Base-by-base conservation (phyloP, 2,797 vertebrate genomes). In the Phyllotis vaccarum region DNA sequence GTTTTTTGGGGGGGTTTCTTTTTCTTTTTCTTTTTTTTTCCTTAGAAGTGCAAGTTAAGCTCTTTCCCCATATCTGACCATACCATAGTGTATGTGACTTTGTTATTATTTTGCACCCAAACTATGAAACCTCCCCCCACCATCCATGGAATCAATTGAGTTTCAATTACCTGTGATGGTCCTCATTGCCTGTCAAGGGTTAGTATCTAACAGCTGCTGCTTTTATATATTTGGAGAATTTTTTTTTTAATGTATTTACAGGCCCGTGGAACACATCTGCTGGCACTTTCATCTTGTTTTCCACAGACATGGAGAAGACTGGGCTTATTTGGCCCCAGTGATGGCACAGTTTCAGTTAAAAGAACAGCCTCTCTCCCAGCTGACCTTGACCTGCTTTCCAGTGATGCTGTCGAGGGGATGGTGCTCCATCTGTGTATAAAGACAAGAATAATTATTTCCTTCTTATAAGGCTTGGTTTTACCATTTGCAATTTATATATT, bases 401-500 rank as follows among this genome's bases (percentile, higher is more conserved):
- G 40, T 3, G 27, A 60, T 31, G 17, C n/a, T 46, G 8, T 24
- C n/a, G 43, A 40, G 56, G 9, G 49, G 60, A 54, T 76, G 49
- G 34, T 76, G 17, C 46, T 70, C 17, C 3, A 24, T 4, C 5
- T 70, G 22, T 19, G 6, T 27, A 17, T 62, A 60, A 94, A 81
- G 91, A 64, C 29, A 74, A 27, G 76, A 56, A 88, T 2, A 29
- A 58, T 17, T 88, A 96, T 40, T 88, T 8, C 17, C 66, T 54
- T 6, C 21, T 74, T 49, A 19, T 9, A 21, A 87, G 52, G 31
- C 29, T 86, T 37, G 54, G 43, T 86, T 92, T 96, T 90, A 27
- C 56, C 16, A 86, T n/a, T 94, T 88, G 54, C 52, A 94, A 70
- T 58, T 21, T 89, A 11, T 95, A 75, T n/a, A 85, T 87, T 96